phyloP scores from a whole-genome alignment of 1,140 invertebrate species.

The Akabosia matsudoensis region DNA sequence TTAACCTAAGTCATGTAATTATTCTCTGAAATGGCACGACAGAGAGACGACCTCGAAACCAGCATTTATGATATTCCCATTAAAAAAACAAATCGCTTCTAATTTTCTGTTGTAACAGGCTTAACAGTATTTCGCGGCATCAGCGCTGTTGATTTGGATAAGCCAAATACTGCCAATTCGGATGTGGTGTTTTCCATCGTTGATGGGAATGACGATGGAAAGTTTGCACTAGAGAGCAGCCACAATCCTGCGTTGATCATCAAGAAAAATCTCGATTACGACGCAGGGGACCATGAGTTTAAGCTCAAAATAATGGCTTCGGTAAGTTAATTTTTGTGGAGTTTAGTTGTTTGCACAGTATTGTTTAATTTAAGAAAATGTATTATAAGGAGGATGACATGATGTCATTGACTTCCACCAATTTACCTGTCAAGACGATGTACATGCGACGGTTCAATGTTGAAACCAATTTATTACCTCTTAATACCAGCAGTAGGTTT shows the following conservation, averaged over 20 bases:
- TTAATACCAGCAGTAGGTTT: no score
- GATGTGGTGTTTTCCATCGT: conserved; percentile 79
- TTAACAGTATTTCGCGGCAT: conserved; percentile 77
- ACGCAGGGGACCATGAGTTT: conserved; percentile 72
- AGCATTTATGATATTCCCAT: not conserved
- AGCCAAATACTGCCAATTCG: conserved; percentile 75
- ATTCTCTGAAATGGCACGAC: conserved; percentile 4
- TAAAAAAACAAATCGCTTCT: not conserved
- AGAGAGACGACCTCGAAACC: not conserved
- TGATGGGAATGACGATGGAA: conserved; percentile 68
- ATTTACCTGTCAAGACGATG: not conserved
- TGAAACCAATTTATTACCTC: not conserved
- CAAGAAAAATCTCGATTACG: conserved; percentile 71
- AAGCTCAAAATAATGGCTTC: conserved; percentile 70
- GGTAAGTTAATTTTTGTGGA: conserved; percentile 56
- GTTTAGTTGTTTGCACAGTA: not conserved
- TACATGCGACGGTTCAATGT: not conserved
- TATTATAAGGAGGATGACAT: not conserved
- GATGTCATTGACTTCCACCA: not conserved
- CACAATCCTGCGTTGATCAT: conserved; percentile 71
- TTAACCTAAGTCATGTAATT: not conserved
- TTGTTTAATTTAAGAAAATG: not conserved
- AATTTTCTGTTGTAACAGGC: conserved; percentile 54
- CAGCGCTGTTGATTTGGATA: conserved; percentile 65
- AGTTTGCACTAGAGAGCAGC: conserved; percentile 70